Percentiles rank a stretch among this genome's conserved stretches.
phyloP scores from a whole-genome alignment of 2,113 vertebrate genomes.

The Xiphias gladius region DNA sequence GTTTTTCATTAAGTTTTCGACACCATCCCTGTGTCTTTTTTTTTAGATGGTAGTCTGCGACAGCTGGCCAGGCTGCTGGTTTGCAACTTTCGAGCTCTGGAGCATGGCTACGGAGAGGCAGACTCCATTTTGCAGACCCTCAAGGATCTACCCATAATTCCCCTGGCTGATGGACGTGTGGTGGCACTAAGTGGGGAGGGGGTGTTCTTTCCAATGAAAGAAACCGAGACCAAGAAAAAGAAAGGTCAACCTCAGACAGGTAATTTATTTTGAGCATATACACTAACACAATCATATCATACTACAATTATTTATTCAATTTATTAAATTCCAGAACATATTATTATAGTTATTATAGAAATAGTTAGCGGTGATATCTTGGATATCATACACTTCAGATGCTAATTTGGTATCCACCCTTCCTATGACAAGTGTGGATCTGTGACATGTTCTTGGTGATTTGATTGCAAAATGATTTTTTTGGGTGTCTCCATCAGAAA shows the following conservation, averaged over 20 bases:
- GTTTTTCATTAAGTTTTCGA: no score
- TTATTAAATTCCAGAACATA: not conserved
- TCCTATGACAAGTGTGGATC: no score
- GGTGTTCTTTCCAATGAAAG: constrained; percentile 84
- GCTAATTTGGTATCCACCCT: no score
- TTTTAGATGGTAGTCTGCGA: constrained; percentile 72
- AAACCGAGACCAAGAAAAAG: constrained; percentile 66
- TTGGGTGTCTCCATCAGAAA: no score
- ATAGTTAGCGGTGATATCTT: not conserved
- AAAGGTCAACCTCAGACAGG: constrained; percentile 67
- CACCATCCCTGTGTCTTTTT: not conserved
- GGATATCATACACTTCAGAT: no score
- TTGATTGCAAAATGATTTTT: no score
- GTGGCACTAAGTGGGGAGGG: constrained; percentile 77
- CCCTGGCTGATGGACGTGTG: constrained; percentile 83
- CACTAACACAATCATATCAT: not conserved
- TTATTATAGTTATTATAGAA: not conserved
- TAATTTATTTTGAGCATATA: constrained; percentile 39
- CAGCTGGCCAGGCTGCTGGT: constrained; percentile 84
- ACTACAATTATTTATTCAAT: not conserved
- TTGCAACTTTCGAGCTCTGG: constrained; percentile 86
- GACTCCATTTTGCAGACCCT: constrained; percentile 79
- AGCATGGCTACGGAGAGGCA: constrained; percentile 81
- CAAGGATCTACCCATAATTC: constrained; percentile 83
- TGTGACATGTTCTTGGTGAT: no score